Evolutionary conservation across 2,113 vertebrate species (phyloP), one percentile per base, ranked within the genome.

Genomic region (Microtus ochrogaster): DNA sequence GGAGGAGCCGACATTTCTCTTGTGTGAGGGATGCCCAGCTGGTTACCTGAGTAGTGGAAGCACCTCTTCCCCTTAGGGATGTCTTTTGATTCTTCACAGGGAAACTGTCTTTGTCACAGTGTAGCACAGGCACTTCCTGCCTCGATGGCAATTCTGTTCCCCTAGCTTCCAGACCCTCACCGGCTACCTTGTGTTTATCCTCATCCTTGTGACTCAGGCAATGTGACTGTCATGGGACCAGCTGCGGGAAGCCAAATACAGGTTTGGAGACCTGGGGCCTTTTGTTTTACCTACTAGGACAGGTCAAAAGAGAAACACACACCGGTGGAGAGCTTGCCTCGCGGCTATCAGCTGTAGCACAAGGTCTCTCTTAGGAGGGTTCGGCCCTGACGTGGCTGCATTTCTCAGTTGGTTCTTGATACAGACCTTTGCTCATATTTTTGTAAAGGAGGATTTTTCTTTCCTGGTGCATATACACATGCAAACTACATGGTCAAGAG

Each of bases 101-200:
- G 52, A 28, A 72, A 91, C 14, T 55, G 0, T n/a, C 94, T 63
- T 52, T 16, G 0, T 17, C 41, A 82, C 58, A 22, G 21, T 85
- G 63, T 28, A 6, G 33, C 11, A 9, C 0, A 30, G 61, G 10
- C 4, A 33, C 68, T 65, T 91, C 68, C 73, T 78, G 68, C 13
- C 65, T 81, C 5, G 13, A 1, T 10, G 92, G 55, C 26, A 52
- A 47, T 76, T 82, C 73, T 70, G 58, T 2, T 3, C 24, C 68
- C 41, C 66, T 88, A 78, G 39, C 10, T 91, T 73, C n/a, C 87
- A 70, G 61, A 39, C 1, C 36, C 36, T 76, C 77, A 85, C 72
- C 77, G 52, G 72, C 12, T 49, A 41, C 36, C 28, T 78, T 84
- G 74, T 91, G 44, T 96, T 95, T 79, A 49, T 39, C 28, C 89